Conservation (phyloP, 2,888 invertebrate genomes). For the Empis livida region DNA sequence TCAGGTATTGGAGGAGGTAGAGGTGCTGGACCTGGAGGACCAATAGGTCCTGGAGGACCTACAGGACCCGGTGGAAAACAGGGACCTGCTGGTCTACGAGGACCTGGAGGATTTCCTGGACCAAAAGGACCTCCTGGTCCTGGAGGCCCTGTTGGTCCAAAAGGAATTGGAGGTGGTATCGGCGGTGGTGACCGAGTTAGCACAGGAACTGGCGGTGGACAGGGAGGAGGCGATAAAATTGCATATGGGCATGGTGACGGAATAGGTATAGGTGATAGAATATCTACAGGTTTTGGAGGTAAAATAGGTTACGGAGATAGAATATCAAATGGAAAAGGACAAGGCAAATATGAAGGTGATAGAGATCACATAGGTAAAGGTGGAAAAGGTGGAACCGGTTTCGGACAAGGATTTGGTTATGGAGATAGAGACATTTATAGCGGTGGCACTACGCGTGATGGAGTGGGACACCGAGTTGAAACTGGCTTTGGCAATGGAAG, state of each 20-base stretch:
- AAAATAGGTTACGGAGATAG: too few relatives aligned
- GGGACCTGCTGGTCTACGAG: neutral
- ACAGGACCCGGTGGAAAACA: neutral
- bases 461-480: too few relatives aligned
- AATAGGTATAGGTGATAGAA: neutral
- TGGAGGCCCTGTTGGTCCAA: neutral
- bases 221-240: neutral
- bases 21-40: neutral
- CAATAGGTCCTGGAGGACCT: neutral
- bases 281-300: too few relatives aligned
- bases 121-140: neutral
- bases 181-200: neutral
- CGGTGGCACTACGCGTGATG: too few relatives aligned
- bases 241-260: neutral
- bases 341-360: too few relatives aligned
- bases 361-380: too few relatives aligned
- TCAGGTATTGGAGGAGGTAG: neutral
- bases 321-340: too few relatives aligned
- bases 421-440: too few relatives aligned
- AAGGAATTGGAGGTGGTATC: neutral
- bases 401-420: too few relatives aligned
- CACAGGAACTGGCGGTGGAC: neutral
- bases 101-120: neutral
- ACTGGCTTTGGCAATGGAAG: too few relatives aligned
- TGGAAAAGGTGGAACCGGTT: too few relatives aligned